Base-by-base conservation (phyloP, 2,797 vertebrate genomes). In the Valencia hispanica region DNA sequence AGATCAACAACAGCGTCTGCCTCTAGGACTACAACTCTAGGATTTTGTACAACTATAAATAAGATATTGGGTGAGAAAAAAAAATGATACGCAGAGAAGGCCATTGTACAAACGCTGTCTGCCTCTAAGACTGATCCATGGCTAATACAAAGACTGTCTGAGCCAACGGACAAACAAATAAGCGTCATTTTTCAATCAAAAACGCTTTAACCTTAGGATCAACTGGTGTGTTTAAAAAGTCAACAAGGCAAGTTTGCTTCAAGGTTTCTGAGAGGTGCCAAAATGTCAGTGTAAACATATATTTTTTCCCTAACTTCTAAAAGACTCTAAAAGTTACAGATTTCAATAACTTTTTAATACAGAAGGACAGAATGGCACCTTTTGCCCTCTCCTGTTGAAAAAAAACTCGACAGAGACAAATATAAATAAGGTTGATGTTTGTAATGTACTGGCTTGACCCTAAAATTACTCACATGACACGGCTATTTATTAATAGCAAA, bases 1-100 rank as follows among this genome's bases (percentile, higher is more conserved):
- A 98, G 95, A 97, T 98, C 94, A 97, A 96, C 94, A 97, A 96
- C 93, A 98, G 94, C n/a, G 93, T 98, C 95, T 99, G 98, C 96
- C 96, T 98, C 93, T 99, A 97, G 91, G 83, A 88, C 80, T 73
- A 32, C 65, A 43, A 68, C 65, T 68, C 25, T 43, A 43, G 39
- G 39, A 43, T 68, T 11, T 48, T 32, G 2, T 65, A 47, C 59
- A 36, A 68, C 55, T 51, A 86, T 11, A 77, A 73, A 77, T 18
- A 72, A 78, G 75, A 78, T 68, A 74, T 36, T 69, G 48, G 63
- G 63, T 20, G 36, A 14, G 18, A 12, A 72, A 78, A 34, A 50
- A 57, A 71, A 59, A 17, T 68, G 70, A 79, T 36, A 15, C 68
- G 68, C 82, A 50, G 68, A 65, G 78, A 69, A 55, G 78, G 82